Evolutionary conservation across 2,797 vertebrate genomes (phyloP), one percentile per base, ranked within the genome.

Genomic region (Enteromius treurensis): DNA sequence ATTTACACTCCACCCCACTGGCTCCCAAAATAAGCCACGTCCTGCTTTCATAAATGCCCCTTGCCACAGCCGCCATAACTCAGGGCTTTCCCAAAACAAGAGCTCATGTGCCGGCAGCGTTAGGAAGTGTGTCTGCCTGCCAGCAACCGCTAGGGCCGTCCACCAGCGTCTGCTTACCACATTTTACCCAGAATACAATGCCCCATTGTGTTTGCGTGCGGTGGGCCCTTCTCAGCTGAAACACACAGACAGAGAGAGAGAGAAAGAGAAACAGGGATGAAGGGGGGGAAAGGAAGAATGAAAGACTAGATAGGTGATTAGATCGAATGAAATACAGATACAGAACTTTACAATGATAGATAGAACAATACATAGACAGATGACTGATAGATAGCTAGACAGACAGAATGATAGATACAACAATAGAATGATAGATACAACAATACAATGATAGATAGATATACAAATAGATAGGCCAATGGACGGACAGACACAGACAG

Each of bases 151-250:
- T 88, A 85, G 89, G 92, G 81, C 87, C 87, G 91, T 92, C 92
- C 85, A 92, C 90, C 91, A 85, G 89, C 89, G 94, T 89, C 94
- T 94, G 93, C 92, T 92, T 92, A 95, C 93, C 94, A 94, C 94
- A 94, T 94, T 94, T 94, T 91, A 55, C 83, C 91, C 91, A 91
- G 90, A 90, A 93, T 92, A 95, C 95, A 95, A 95, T 94, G 91
- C 87, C 88, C 91, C 91, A 95, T 94, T 95, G 95, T 95, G 91
- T 92, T 91, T 83, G 90, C 92, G 91, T 92, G 92, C 90, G 93
- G 91, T 91, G 88, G 91, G 91, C 90, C 91, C 89, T 85, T 90
- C 37, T 81, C 15, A 42, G 11, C 86, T 86, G 87, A 86, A 90
- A 88, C 86, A 71, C 75, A 42, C 84, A 83, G 75, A 87, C 81